These are phyloP conservation scores for Metalampra italica DNA, from an alignment of 2,888 invertebrate species.

Conservation along the genomic window DNA sequence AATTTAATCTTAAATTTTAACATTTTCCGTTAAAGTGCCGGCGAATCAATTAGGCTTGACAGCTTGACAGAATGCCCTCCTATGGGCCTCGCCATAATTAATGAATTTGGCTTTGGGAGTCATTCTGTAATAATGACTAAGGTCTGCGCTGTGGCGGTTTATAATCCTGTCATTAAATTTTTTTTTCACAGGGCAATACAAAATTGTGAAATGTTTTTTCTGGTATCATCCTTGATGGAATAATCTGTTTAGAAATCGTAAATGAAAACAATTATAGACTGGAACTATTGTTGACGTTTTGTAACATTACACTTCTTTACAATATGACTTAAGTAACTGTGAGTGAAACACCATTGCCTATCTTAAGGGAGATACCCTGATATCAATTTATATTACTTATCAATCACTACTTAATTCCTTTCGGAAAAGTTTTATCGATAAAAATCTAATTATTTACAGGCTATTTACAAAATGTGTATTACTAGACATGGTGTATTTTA, in stretches of 20 bases:
- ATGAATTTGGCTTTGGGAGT: conserved; percentile 6
- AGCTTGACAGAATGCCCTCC: conserved; percentile 6
- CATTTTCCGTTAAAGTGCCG: background rate
- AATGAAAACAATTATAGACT: too few relatives aligned
- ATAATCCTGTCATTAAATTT: background rate
- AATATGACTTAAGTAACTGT: conserved; percentile 44
- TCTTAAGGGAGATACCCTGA: conserved; percentile 70
- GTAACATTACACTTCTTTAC: too few relatives aligned
- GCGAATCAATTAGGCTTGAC: conserved; percentile 8
- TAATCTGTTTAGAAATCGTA: too few relatives aligned
- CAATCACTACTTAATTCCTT: conserved; percentile 49
- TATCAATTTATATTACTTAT: conserved; percentile 59
- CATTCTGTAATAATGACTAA: background rate
- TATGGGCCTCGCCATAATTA: conserved; percentile 5
- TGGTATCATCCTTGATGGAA: too few relatives aligned
- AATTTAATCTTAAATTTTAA: background rate
- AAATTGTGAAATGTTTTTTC: too few relatives aligned
- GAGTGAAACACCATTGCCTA: conserved; percentile 38
- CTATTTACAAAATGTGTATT: conserved; percentile 29
- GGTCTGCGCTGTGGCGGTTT: background rate
- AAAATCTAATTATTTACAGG: conserved; percentile 43
- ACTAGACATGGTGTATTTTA: background rate
- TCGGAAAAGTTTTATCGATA: conserved; percentile 35
- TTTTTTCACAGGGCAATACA: background rate
- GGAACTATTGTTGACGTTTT: too few relatives aligned